Conservation (phyloP, 2,797 vertebrate genomes). For the Danio jaintianensis region DNA sequence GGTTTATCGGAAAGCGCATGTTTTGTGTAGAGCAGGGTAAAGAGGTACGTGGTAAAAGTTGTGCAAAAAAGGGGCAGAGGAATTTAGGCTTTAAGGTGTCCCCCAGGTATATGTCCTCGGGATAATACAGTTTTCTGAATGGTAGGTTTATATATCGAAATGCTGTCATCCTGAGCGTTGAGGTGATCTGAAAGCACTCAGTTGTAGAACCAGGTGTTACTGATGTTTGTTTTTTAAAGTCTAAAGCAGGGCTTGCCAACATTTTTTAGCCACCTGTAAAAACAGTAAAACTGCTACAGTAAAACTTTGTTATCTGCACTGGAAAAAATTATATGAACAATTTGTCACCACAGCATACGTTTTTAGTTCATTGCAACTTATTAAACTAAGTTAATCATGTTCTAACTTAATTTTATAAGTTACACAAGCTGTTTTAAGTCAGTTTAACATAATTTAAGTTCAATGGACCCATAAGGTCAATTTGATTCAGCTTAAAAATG, state of each 20-base stretch:
- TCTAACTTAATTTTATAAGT: too few relatives aligned
- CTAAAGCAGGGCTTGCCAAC: constrained; percentile 2
- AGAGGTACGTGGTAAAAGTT: constrained; percentile 18
- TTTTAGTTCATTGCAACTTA: too few relatives aligned
- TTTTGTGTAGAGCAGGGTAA: neutral
- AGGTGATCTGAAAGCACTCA: constrained; percentile 8
- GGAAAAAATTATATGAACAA: too few relatives aligned
- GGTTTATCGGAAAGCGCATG: constrained; percentile 4
- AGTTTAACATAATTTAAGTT: too few relatives aligned
- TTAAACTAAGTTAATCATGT: too few relatives aligned
- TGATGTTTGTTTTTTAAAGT: neutral
- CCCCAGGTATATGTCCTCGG: constrained; percentile 1
- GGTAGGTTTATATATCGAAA: neutral
- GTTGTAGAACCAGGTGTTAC: constrained; percentile 22
- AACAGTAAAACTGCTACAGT: too few relatives aligned
- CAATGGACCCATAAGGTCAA: too few relatives aligned
- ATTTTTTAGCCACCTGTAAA: neutral
- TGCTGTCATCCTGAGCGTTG: constrained; percentile 16
- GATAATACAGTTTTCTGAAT: constrained; percentile 6
- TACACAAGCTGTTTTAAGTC: too few relatives aligned
- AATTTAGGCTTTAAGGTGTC: constrained; percentile 12
- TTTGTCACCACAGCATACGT: too few relatives aligned
- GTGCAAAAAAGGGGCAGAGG: constrained; percentile 26
- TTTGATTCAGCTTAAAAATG: too few relatives aligned
- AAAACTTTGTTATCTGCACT: too few relatives aligned